Conservation (phyloP, 2,113 vertebrate species). For the Theristicus caerulescens region DNA sequence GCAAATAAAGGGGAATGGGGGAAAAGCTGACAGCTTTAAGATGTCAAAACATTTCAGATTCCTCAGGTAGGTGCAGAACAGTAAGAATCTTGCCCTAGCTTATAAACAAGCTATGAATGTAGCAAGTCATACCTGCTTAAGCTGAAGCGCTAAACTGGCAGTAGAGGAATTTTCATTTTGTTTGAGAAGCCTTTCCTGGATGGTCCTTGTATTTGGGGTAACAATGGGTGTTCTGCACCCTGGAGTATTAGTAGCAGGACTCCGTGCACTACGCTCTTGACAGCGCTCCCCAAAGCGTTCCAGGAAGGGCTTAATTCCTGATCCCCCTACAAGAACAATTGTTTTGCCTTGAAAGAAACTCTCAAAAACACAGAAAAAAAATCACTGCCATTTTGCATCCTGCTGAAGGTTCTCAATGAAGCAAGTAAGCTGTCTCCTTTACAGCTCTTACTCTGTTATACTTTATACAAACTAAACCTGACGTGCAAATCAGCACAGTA, state of each 20-base stretch:
- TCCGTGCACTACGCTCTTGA: constrained; percentile 76
- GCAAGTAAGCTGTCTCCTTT: background rate
- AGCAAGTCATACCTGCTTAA: constrained; percentile 82
- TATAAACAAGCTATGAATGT: background rate
- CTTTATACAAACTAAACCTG: background rate
- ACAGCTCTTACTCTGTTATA: background rate
- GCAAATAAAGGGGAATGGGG: background rate
- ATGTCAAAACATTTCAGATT: background rate
- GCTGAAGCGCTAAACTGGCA: constrained; percentile 80
- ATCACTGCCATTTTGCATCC: background rate
- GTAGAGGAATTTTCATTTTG: constrained; percentile 80
- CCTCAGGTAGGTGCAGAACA: background rate
- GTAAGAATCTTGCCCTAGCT: background rate
- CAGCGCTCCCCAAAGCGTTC: constrained; percentile 90
- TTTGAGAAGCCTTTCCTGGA: constrained; percentile 84
- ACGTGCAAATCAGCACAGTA: background rate
- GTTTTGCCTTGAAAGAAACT: background rate
- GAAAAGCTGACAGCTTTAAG: background rate
- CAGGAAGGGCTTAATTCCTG: constrained; percentile 89
- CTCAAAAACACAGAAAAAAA: background rate
- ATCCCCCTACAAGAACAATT: constrained; percentile 67
- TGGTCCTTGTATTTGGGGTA: constrained; percentile 84
- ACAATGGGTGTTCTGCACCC: constrained; percentile 67
- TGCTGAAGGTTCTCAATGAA: background rate
- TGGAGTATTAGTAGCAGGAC: constrained; percentile 59